phyloP scores from a whole-genome alignment of 2,113 vertebrate species.

The Steatornis caripensis region DNA sequence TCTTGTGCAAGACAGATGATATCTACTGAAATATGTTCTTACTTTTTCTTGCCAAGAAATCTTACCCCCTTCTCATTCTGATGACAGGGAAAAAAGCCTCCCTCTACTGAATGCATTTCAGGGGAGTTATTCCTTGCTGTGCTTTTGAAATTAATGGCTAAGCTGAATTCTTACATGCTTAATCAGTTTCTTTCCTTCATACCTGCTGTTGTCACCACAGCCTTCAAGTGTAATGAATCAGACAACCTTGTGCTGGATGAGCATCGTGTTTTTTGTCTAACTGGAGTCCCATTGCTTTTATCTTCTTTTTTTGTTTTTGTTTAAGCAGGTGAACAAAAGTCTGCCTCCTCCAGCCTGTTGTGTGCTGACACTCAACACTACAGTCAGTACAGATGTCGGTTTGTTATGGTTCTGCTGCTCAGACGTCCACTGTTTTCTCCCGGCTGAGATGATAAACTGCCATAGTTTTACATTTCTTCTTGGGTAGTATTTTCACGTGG shows the following conservation, averaged over 20 bases:
- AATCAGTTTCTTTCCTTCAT: conserved; percentile 17
- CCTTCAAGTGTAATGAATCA: background rate
- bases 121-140: conserved; percentile 26
- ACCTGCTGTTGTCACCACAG: conserved; percentile 39
- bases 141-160: conserved; percentile 48
- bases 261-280: background rate
- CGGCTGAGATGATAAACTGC: conserved; percentile 18
- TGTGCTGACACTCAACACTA: background rate
- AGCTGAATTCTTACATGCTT: background rate
- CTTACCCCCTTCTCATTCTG: conserved; percentile 49
- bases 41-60: conserved; percentile 57
- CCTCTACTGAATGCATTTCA: conserved; percentile 20
- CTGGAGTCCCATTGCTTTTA: background rate
- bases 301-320: background rate
- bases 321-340: conserved; percentile 6
- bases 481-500: conserved; percentile 42
- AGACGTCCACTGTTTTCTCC: background rate
- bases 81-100: conserved; percentile 40
- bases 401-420: background rate
- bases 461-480: conserved; percentile 26
- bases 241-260: background rate
- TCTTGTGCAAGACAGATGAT: conserved; percentile 68
- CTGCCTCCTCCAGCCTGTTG: background rate
- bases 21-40: conserved; percentile 61
- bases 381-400: background rate